Percentiles rank a stretch among this genome's conserved stretches.
These are phyloP conservation scores for Sakesphorus luctuosus DNA, from an alignment of 2,113 vertebrate genomes.

Conservation along the genomic window DNA sequence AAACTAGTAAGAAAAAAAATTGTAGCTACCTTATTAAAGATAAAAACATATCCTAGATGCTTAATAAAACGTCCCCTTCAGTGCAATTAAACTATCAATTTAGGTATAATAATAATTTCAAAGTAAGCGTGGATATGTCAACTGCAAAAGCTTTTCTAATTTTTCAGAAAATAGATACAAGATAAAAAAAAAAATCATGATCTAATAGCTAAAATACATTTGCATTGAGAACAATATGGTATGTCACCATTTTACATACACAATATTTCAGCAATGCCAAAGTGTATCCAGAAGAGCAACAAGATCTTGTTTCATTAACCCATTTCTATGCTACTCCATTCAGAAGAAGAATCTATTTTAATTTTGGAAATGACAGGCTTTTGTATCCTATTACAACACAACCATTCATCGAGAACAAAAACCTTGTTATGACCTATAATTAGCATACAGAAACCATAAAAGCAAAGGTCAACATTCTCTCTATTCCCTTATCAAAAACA, in stretches of 20 bases:
- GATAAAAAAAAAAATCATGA: not conserved
- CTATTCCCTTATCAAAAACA: not conserved
- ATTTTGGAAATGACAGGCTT: not conserved
- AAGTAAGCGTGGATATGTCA: not conserved
- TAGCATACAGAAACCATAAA: not conserved
- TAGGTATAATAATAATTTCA: not conserved
- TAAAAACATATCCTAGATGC: not conserved
- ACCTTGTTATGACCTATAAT: not conserved
- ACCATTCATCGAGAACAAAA: not conserved
- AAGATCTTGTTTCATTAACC: not conserved
- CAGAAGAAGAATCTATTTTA: not conserved
- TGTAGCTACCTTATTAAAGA: not conserved
- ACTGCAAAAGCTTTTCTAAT: not conserved
- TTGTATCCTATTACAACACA: not conserved
- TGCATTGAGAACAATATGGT: not conserved
- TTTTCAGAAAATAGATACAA: not conserved
- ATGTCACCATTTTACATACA: not conserved
- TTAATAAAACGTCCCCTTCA: not conserved
- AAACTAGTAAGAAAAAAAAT: not conserved
- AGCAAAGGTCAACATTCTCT: not conserved
- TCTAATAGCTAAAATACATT: not conserved
- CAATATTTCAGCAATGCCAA: not conserved
- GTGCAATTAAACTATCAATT: not conserved
- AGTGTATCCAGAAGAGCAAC: not conserved
- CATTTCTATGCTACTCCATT: not conserved